A percentile compares a stretch with the other conserved stretches of the same genome.
Evolutionary conservation across 1,140 invertebrate genomes (phyloP).

Genomic region (Drosophila jambulina): DNA sequence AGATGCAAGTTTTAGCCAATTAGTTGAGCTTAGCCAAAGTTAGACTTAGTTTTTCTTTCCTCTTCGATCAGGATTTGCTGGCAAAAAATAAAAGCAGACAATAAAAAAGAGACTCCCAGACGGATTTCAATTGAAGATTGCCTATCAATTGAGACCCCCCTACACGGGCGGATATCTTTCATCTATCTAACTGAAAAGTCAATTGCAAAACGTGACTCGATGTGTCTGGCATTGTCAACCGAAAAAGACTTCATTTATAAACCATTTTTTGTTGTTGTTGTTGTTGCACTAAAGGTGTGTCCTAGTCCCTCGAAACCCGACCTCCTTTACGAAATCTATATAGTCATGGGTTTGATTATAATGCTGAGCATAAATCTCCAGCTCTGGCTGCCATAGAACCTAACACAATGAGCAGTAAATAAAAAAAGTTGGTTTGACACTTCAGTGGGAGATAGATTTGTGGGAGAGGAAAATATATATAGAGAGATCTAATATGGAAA

Average conservation of each 20-base stretch:
- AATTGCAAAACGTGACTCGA: slow-evolving; percentile 71
- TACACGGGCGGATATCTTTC: slow-evolving; percentile 19
- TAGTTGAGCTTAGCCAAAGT: slow-evolving; percentile 68
- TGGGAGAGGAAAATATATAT: neutral
- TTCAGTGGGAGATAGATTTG: neutral
- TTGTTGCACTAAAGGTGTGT: slow-evolving; percentile 58
- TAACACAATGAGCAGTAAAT: slow-evolving; percentile 68
- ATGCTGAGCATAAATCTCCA: slow-evolving; percentile 63
- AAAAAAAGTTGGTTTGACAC: slow-evolving; percentile 27
- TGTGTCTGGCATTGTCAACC: slow-evolving; percentile 54
- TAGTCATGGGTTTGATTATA: slow-evolving; percentile 49
- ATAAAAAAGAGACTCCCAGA: slow-evolving; percentile 15
- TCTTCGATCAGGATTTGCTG: slow-evolving; percentile 27
- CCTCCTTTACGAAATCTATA: slow-evolving; percentile 20
- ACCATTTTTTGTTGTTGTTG: slow-evolving; percentile 25
- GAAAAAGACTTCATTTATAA: slow-evolving; percentile 64
- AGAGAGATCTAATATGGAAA: neutral
- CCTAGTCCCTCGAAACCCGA: slow-evolving; percentile 10
- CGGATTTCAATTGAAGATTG: slow-evolving; percentile 53
- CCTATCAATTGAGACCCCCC: slow-evolving; percentile 24
- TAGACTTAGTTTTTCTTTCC: slow-evolving; percentile 42
- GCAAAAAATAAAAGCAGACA: neutral
- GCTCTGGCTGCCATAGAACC: slow-evolving; percentile 56
- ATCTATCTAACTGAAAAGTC: slow-evolving; percentile 48
- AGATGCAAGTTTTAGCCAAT: slow-evolving; percentile 78